A percentile compares a stretch with the other conserved stretches of the same genome.
phyloP scores from a whole-genome alignment of 2,797 vertebrate species.

The Enteromius anoplus region DNA sequence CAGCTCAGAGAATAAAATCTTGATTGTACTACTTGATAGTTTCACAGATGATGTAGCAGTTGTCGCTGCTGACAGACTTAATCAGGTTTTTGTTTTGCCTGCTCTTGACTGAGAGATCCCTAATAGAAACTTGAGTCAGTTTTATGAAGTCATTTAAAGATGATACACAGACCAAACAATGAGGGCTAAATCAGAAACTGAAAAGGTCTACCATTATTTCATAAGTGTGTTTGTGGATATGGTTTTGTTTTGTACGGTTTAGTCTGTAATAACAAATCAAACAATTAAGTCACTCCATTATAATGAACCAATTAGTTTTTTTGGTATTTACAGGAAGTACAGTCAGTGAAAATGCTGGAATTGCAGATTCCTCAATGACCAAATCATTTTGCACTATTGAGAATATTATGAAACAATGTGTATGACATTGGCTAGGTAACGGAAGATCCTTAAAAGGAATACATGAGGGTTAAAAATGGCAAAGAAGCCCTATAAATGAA shows the following conservation, averaged over 20 bases:
- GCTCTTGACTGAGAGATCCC: slow-evolving; percentile 1
- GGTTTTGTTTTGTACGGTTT: not conserved
- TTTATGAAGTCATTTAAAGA: slow-evolving; percentile 9
- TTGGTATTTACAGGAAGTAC: not conserved
- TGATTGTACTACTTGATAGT: slow-evolving; percentile 28
- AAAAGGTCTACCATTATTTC: not conserved
- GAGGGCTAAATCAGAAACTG: not conserved
- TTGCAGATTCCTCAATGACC: not conserved
- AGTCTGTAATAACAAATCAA: not conserved
- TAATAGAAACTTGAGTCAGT: slow-evolving; percentile 6
- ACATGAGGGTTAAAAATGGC: not conserved
- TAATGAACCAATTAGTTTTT: not conserved
- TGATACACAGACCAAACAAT: not conserved
- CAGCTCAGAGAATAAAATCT: slow-evolving; percentile 8
- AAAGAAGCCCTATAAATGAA: not conserved
- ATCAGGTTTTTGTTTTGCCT: slow-evolving; percentile 16
- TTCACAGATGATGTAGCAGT: slow-evolving; percentile 6
- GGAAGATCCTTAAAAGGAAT: not conserved
- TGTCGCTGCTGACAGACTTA: slow-evolving; percentile 21
- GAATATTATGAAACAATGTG: not conserved
- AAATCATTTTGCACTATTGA: slow-evolving; percentile 16
- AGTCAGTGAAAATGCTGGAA: not conserved
- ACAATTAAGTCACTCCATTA: not conserved
- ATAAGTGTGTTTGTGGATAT: not conserved
- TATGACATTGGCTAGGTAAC: not conserved